Evolutionary conservation across 2,113 vertebrate species (phyloP).

Genomic region (Pipra filicauda): DNA sequence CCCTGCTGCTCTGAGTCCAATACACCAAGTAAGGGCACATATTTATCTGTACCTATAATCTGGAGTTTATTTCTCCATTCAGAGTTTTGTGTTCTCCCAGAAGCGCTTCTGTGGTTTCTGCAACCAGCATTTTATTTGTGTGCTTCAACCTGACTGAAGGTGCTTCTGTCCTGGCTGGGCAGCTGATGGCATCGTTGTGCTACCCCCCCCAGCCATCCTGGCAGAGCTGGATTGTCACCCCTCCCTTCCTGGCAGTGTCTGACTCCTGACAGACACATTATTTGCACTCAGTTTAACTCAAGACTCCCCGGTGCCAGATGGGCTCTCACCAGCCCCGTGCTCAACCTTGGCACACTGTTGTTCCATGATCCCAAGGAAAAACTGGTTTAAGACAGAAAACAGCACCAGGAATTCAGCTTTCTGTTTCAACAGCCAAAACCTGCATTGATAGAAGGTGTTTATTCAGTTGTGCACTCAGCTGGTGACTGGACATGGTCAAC

Average conservation of each 20-base stretch:
- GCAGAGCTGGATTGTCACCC: neutral
- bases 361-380: neutral
- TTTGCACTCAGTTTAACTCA: neutral
- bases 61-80: accelerated
- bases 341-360: neutral
- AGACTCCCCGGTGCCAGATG: neutral
- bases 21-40: accelerated
- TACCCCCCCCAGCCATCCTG: neutral
- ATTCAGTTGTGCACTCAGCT: neutral
- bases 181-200: neutral
- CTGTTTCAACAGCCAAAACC: neutral
- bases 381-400: neutral
- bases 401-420: neutral
- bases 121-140: accelerated
- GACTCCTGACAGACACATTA: neutral
- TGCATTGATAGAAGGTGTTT: neutral
- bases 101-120: neutral
- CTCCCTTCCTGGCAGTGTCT: neutral
- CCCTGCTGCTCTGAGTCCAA: neutral
- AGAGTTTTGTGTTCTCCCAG: neutral
- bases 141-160: neutral
- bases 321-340: neutral
- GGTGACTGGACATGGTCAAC: neutral
- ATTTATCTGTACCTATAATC: accelerated
- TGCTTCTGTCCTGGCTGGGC: neutral